These are phyloP conservation scores for Melanophora roralis DNA, from an alignment of 2,888 invertebrate species.

Conservation along the genomic window DNA sequence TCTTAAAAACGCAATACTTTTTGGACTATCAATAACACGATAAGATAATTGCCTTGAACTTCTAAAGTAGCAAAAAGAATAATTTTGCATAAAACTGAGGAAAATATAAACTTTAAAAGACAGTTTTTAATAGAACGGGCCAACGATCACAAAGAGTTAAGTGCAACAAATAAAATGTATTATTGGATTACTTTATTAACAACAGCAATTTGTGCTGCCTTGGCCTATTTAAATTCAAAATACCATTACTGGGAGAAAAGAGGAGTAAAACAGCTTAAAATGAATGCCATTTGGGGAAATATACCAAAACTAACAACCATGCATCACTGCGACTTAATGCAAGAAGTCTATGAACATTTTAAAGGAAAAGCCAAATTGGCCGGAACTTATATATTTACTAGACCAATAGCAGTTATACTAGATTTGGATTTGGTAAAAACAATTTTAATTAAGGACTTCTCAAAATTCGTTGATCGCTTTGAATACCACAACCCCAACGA, in stretches of 20 bases:
- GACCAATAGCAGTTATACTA: constrained; percentile 67
- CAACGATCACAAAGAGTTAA: neutral
- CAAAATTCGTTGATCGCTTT: constrained; percentile 73
- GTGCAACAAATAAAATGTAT: constrained; percentile 59
- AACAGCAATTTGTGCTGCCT: constrained; percentile 56
- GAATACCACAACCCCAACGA: constrained; percentile 64
- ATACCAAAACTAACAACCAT: constrained; percentile 64
- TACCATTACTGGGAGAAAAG: constrained; percentile 68
- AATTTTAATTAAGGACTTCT: constrained; percentile 75
- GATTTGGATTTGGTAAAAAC: constrained; percentile 73
- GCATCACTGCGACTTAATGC: constrained; percentile 63
- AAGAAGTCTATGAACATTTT: constrained; percentile 68
- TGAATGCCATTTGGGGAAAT: constrained; percentile 66
- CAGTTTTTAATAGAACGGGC: neutral
- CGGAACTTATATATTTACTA: constrained; percentile 68
- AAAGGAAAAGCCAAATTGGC: constrained; percentile 66
- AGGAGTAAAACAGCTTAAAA: constrained; percentile 65
- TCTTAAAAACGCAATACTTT: neutral
- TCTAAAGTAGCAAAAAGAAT: neutral
- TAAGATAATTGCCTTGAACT: neutral
- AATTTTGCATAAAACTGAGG: neutral
- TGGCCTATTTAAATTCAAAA: constrained; percentile 63
- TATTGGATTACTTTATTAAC: constrained; percentile 61
- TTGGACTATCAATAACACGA: neutral
- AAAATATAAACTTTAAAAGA: neutral